phyloP scores from a whole-genome alignment of 2,113 vertebrate species.

The Chamaetylas fuelleborni region DNA sequence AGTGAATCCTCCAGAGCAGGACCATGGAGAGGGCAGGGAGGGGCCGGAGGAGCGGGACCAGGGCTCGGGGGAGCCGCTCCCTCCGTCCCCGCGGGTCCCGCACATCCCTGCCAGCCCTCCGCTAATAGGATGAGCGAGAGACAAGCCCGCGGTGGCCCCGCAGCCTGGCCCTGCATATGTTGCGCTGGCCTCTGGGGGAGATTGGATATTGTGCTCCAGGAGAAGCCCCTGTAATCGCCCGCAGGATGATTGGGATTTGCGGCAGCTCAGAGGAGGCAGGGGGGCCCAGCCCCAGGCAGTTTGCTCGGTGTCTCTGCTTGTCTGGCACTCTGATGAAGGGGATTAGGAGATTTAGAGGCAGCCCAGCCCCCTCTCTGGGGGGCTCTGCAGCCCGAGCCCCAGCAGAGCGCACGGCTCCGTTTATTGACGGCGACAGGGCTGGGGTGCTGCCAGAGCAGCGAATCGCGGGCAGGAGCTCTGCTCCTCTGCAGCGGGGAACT shows the following conservation, averaged over 20 bases:
- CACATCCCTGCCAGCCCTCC: not conserved
- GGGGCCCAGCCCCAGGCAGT: not conserved
- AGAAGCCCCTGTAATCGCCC: slow-evolving; percentile 38
- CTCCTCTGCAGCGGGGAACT: not conserved
- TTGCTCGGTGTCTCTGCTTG: not conserved
- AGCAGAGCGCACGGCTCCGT: not conserved
- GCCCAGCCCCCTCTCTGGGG: not conserved
- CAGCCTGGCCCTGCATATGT: not conserved
- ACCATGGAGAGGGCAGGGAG: not conserved
- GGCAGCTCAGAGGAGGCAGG: not conserved
- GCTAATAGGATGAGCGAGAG: slow-evolving; percentile 25
- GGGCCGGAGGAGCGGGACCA: not conserved
- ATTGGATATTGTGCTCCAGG: not conserved
- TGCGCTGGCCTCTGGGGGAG: not conserved
- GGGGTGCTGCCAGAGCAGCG: not conserved
- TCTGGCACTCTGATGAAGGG: slow-evolving; percentile 30
- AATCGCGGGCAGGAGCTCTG: not conserved
- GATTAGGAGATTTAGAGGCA: slow-evolving; percentile 52
- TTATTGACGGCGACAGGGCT: not conserved
- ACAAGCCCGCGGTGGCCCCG: not conserved
- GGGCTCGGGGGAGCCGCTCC: not conserved
- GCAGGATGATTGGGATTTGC: slow-evolving; percentile 46
- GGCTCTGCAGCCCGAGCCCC: not conserved
- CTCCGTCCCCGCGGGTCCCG: not conserved
- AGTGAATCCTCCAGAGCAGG: not conserved